phyloP scores from a whole-genome alignment of 2,113 vertebrate species.

The Hirundichthys speculiger region DNA sequence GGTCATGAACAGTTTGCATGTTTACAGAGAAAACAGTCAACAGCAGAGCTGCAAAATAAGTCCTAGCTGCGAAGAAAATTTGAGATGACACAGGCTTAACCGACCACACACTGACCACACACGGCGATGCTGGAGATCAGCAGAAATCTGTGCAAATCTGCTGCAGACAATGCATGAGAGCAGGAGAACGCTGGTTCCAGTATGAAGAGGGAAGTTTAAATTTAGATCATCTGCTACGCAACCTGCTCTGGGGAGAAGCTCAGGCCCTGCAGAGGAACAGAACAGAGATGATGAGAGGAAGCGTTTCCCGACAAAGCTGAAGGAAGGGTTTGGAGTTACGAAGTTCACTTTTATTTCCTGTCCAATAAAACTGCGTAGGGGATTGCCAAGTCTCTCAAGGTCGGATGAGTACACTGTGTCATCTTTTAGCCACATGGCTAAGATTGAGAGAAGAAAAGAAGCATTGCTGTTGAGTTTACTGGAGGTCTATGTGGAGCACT shows the following conservation, averaged over 20 bases:
- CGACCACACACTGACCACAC: constrained; percentile 56
- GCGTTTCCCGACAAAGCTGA: constrained; percentile 33
- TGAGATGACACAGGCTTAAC: constrained; percentile 17
- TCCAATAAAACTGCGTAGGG: constrained; percentile 40
- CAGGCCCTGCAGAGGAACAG: constrained; percentile 3
- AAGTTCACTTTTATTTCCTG: constrained; percentile 49
- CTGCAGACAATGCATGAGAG: not conserved
- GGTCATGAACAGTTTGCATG: not conserved
- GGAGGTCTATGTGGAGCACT: constrained; percentile 30
- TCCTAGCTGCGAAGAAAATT: constrained; percentile 3
- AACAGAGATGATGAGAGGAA: constrained; percentile 44
- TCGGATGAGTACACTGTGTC: constrained; percentile 40
- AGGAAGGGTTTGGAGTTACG: constrained; percentile 33
- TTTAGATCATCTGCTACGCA: constrained; percentile 3
- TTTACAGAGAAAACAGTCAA: not conserved
- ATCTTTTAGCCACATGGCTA: constrained; percentile 52
- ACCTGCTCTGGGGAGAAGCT: not conserved
- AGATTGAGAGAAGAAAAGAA: constrained; percentile 48
- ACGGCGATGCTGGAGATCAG: constrained; percentile 29
- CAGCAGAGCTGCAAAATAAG: too few species aligned
- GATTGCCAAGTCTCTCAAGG: constrained; percentile 52
- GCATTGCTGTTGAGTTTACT: constrained; percentile 31
- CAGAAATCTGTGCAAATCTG: constrained; percentile 10
- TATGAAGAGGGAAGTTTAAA: constrained; percentile 12
- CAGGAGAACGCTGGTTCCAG: constrained; percentile 24